Evolutionary conservation across 2,113 vertebrate species (phyloP), one percentile per base, ranked within the genome.

Genomic region (Aythya baeri): DNA sequence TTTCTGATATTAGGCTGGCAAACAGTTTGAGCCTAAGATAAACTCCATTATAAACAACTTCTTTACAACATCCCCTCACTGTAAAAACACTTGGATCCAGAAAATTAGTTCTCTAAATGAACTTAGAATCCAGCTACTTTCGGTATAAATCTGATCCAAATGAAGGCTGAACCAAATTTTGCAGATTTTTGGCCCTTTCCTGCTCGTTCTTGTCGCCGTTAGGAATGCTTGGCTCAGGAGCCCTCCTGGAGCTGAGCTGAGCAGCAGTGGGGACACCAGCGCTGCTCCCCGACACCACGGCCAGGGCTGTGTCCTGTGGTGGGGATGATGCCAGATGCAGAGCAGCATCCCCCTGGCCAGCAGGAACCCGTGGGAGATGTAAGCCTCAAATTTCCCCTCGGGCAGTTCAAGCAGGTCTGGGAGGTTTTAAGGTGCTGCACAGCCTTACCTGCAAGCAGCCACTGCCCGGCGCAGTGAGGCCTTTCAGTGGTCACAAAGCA

Each of bases 81-180:
- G 89, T 97, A 98, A 98, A 97, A 98, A 94, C 94, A 96, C 94
- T 91, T 25, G 5, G 79, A 93, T 94, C 89, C 92, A 97, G 97
- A 98, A 98, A 97, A 98, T 95, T 74, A 97, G 95, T 97, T 97
- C 96, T 96, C 96, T 88, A 97, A 97, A 98, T 97, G 95, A 97
- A 97, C 96, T 97, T 91, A 88, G 84, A 89, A 91, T 91, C 85
- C 94, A 44, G 89, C 82, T 89, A 91, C 93, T 97, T 96, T 96
- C 8, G 44, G 90, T 91, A 92, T 95, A 93, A 84, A 86, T 44
- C 52, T 44, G 57, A 91, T 65, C 57, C 62, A 68, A 93, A 13
- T 11, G 59, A 43, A 70, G 38, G 29, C 73, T 75, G 43, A 59
- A 38, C 11, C 0, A 1, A 76, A 54, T 58, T 77, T 87, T 77